Evolutionary conservation across 1,140 invertebrate genomes (phyloP).

Genomic region (Vanessa atalanta): DNA sequence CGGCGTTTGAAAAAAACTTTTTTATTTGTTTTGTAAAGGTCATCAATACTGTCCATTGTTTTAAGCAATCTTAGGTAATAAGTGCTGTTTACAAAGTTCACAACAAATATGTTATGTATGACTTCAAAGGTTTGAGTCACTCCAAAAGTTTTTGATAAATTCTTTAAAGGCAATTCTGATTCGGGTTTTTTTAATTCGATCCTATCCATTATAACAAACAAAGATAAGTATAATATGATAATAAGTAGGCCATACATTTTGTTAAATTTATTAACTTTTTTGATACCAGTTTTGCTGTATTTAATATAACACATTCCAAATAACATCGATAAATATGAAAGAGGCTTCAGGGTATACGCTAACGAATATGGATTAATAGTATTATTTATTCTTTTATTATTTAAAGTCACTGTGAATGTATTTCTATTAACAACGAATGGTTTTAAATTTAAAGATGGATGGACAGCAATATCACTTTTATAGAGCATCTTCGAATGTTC

Average conservation of each 20-base stretch:
- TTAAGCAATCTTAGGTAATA: constrained; percentile 51
- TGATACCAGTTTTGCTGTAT: constrained; percentile 41
- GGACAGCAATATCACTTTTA: constrained; percentile 37
- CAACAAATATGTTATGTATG: constrained; percentile 48
- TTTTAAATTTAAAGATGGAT: background rate
- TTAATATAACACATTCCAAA: constrained; percentile 52
- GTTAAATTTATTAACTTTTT: constrained; percentile 35
- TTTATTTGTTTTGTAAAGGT: constrained; percentile 45
- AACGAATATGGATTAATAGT: constrained; percentile 35
- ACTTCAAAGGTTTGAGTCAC: constrained; percentile 50
- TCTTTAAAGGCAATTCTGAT: constrained; percentile 55
- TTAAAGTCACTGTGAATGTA: constrained; percentile 46
- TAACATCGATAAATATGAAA: constrained; percentile 52
- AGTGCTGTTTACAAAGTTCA: constrained; percentile 45
- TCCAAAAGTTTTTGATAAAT: constrained; percentile 53
- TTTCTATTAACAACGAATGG: constrained; percentile 25
- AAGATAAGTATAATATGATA: constrained; percentile 32
- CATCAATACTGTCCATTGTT: constrained; percentile 50
- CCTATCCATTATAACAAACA: constrained; percentile 15
- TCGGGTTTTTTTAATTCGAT: constrained; percentile 31
- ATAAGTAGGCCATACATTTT: constrained; percentile 51
- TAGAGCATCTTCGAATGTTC: constrained; percentile 32
- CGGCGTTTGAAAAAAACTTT: constrained; percentile 43
- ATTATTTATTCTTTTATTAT: constrained; percentile 29
- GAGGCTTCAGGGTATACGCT: constrained; percentile 49